Conservation (phyloP, 1,140 invertebrate genomes). For the Ceratina calcarata region DNA sequence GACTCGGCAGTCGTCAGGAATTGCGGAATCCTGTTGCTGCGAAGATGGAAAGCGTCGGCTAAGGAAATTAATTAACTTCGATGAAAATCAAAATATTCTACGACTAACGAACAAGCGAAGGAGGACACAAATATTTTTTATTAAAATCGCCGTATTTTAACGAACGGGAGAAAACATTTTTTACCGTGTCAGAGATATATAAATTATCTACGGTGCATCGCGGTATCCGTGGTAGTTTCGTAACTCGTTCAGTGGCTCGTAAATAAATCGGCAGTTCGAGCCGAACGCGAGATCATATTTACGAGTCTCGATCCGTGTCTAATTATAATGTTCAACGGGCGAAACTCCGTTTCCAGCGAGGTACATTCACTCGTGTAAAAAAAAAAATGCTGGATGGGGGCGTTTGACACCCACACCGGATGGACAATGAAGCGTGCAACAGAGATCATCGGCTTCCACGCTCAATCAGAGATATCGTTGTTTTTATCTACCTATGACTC, state of each 20-base stretch:
- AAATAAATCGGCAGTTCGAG: conserved; percentile 57
- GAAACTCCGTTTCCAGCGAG: conserved; percentile 47
- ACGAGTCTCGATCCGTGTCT: conserved; percentile 58
- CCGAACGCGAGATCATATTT: conserved; percentile 61
- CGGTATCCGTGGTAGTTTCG: not conserved
- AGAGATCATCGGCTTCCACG: conserved; percentile 69
- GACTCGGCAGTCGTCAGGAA: not conserved
- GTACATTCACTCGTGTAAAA: conserved; percentile 65
- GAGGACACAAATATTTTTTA: too few species aligned
- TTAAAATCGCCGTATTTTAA: too few species aligned
- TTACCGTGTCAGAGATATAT: not conserved
- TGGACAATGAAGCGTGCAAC: conserved; percentile 74
- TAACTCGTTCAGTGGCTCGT: conserved; percentile 12
- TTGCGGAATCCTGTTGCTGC: not conserved
- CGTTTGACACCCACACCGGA: conserved; percentile 75
- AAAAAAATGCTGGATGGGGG: conserved; percentile 72
- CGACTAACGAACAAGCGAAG: too few species aligned
- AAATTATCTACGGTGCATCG: conserved; percentile 15
- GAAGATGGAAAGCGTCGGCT: not conserved
- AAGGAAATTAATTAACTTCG: conserved; percentile 25
- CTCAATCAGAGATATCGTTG: conserved; percentile 62
- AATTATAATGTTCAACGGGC: conserved; percentile 64
- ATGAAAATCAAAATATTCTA: not conserved
- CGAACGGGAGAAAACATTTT: too few species aligned
- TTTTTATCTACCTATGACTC: conserved; percentile 52